A percentile compares a stretch with the other conserved stretches of the same genome.
phyloP scores from a whole-genome alignment of 2,797 vertebrate genomes.

The Silurus lanzhouensis region DNA sequence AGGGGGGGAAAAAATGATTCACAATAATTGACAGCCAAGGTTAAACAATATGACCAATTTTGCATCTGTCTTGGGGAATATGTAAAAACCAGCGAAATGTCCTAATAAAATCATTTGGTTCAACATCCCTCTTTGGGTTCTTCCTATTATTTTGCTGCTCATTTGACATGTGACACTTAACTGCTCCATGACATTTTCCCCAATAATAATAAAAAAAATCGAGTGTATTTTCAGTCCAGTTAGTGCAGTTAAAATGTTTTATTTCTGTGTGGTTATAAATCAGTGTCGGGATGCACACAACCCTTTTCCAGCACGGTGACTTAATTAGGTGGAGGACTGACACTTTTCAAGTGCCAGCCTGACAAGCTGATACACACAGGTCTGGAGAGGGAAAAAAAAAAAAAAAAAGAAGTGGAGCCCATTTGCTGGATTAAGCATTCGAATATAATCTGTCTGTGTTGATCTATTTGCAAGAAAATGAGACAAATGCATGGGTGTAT shows the following conservation, averaged over 20 bases:
- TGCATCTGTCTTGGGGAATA: conserved; percentile 51
- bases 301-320: conserved; percentile 55
- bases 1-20: neutral
- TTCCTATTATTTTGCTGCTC: conserved; percentile 58
- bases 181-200: conserved; percentile 49
- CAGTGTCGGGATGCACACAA: conserved; percentile 55
- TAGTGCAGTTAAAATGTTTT: conserved; percentile 56
- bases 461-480: conserved; percentile 45
- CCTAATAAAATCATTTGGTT: conserved; percentile 53
- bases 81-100: conserved; percentile 50
- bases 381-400: conserved; percentile 42
- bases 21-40: conserved; percentile 49
- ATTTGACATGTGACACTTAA: conserved; percentile 60
- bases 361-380: conserved; percentile 56
- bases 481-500: conserved; percentile 34
- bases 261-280: conserved; percentile 55
- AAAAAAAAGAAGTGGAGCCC: conserved; percentile 42
- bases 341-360: conserved; percentile 60
- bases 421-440: conserved; percentile 58
- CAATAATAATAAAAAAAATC: conserved; percentile 38
- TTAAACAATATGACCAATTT: conserved; percentile 53
- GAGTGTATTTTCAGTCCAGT: conserved; percentile 57
- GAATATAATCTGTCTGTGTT: conserved; percentile 46
- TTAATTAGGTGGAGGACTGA: conserved; percentile 63
- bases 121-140: conserved; percentile 44